Evolutionary conservation across 53 echinoderm and acorn worm species (phyloP).

Genomic region (Actinopyga echinites): DNA sequence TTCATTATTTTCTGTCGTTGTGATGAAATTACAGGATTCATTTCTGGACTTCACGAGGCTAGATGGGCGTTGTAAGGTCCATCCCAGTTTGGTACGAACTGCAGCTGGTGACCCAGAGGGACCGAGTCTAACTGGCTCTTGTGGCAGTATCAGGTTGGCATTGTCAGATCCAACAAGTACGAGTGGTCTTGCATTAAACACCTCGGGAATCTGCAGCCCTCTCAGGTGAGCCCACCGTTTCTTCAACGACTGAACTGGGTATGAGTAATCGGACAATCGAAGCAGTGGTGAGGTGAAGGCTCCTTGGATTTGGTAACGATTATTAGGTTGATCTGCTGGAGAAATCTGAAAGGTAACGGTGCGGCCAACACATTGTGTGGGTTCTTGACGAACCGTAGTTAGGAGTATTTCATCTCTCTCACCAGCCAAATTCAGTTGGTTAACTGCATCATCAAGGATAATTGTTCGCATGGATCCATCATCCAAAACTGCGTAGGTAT

Average conservation of each 20-base stretch:
- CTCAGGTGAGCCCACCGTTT: not conserved
- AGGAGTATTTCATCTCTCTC: slow-evolving; percentile 1
- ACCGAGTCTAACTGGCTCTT: slow-evolving; percentile 6
- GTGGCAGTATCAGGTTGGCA: not conserved
- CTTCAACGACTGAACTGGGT: not conserved
- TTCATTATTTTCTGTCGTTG: too few species aligned
- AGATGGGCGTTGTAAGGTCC: slow-evolving; percentile 39
- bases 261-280: not conserved
- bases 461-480: slow-evolving; percentile 18
- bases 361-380: not conserved
- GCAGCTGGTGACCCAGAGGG: slow-evolving; percentile 35
- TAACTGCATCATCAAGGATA: not conserved
- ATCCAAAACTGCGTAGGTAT: not conserved
- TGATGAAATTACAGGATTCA: too few species aligned
- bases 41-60: not conserved
- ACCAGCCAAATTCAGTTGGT: not conserved
- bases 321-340: not conserved
- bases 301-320: not conserved
- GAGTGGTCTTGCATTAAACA: not conserved
- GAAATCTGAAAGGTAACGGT: not conserved
- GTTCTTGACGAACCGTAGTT: not conserved
- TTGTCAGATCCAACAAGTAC: slow-evolving; percentile 43
- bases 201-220: not conserved
- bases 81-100: slow-evolving; percentile 19
- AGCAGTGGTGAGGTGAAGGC: not conserved